These are phyloP conservation scores for Balaenoptera acutorostrata DNA, from an alignment of 2,113 vertebrate species.

Conservation along the genomic window DNA sequence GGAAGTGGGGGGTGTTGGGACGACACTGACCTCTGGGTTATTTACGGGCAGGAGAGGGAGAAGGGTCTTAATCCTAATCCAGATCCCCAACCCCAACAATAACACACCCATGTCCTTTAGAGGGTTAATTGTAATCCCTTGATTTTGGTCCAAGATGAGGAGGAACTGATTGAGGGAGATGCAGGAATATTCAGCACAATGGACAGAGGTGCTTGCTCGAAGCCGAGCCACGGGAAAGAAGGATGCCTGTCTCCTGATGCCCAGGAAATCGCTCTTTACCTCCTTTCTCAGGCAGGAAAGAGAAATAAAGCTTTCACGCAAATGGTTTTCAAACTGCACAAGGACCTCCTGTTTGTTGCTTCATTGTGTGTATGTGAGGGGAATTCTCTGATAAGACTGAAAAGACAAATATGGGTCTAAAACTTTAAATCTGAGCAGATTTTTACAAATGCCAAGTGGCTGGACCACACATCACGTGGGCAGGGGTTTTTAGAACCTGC, in stretches of 20 bases:
- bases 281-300: background rate
- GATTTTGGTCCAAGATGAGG: background rate
- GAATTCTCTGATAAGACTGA: background rate
- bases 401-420: background rate
- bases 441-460: background rate
- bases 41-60: background rate
- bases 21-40: background rate
- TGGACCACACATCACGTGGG: background rate
- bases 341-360: no score
- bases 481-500: background rate
- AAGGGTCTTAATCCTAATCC: background rate
- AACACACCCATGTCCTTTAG: background rate
- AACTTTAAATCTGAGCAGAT: background rate
- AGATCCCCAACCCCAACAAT: background rate
- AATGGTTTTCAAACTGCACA: background rate
- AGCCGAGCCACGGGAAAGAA: background rate
- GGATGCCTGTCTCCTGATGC: rapidly evolving
- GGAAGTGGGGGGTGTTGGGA: background rate
- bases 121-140: background rate
- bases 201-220: background rate
- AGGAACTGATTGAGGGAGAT: background rate
- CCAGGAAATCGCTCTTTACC: background rate
- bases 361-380: background rate
- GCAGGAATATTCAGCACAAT: background rate
- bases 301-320: background rate